Evolutionary conservation across 30 jellyfish, hydroid and myxozoan genomes (phyloP).

Genomic region (Pelagia noctiluca): DNA sequence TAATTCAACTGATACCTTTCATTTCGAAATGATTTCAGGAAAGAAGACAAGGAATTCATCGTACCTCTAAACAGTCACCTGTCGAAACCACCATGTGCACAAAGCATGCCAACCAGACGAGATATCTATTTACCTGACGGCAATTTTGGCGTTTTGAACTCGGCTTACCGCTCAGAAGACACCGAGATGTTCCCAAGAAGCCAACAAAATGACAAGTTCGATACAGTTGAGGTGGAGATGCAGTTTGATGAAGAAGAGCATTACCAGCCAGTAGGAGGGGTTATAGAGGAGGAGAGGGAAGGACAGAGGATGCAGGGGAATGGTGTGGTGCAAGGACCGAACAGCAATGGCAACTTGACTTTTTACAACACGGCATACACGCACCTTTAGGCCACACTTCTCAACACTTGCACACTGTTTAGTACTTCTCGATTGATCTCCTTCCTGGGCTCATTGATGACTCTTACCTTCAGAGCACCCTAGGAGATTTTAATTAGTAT

Average conservation of each 20-base stretch:
- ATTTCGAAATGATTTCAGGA: too few species aligned
- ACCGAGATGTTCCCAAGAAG: not conserved
- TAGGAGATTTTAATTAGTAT: too few species aligned
- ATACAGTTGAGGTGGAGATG: constrained; percentile 79
- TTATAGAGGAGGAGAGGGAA: not conserved
- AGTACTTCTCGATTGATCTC: too few species aligned
- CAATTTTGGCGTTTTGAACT: constrained; percentile 75
- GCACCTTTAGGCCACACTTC: constrained; percentile 42
- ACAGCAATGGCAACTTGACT: constrained; percentile 35
- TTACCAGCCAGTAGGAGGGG: not conserved
- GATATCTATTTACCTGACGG: constrained; percentile 86
- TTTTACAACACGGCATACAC: constrained; percentile 65
- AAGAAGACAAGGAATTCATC: constrained; percentile 70
- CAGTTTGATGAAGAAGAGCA: constrained; percentile 65
- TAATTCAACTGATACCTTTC: too few species aligned
- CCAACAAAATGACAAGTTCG: constrained; percentile 6
- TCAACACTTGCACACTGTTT: too few species aligned
- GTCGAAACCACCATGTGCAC: constrained; percentile 87
- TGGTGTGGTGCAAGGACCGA: not conserved
- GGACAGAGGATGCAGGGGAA: not conserved
- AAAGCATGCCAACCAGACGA: constrained; percentile 89
- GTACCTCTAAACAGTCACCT: constrained; percentile 86
- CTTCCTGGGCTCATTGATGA: too few species aligned
- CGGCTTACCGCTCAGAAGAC: constrained; percentile 80
- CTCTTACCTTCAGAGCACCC: too few species aligned